Percentiles rank a stretch among this genome's conserved stretches.
phyloP scores from a whole-genome alignment of 2,888 invertebrate genomes.

The Tiliacea aurago region DNA sequence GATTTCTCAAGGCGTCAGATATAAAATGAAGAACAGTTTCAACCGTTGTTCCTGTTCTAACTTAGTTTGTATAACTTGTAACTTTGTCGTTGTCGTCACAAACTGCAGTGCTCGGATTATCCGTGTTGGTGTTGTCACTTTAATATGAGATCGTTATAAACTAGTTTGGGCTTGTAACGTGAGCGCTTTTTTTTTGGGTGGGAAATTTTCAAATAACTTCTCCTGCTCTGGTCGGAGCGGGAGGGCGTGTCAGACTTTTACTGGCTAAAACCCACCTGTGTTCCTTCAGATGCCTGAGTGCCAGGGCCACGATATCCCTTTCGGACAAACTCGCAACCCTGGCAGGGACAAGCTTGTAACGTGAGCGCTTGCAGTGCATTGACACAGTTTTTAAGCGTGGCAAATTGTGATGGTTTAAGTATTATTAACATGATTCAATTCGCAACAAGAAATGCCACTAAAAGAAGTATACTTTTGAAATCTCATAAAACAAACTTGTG shows the following conservation, averaged over 20 bases:
- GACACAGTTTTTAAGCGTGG: not conserved
- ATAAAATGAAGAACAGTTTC: conserved; percentile 40
- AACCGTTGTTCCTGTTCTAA: conserved; percentile 32
- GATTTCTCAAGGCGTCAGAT: conserved; percentile 19
- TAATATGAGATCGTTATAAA: conserved; percentile 18
- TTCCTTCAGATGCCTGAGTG: too few species aligned
- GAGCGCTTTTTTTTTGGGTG: too few species aligned
- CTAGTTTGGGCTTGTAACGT: not conserved
- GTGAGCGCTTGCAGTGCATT: too few species aligned
- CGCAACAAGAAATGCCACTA: not conserved
- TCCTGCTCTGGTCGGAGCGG: too few species aligned
- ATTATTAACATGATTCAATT: not conserved
- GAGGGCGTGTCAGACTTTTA: too few species aligned
- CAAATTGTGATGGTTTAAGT: not conserved
- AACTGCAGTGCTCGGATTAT: conserved; percentile 42
- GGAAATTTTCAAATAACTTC: too few species aligned
- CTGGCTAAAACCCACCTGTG: too few species aligned
- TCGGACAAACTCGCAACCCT: too few species aligned
- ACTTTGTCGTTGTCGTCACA: conserved; percentile 22
- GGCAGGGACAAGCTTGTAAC: too few species aligned
- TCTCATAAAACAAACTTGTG: not conserved
- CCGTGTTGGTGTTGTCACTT: conserved; percentile 28
- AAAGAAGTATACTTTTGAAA: not conserved
- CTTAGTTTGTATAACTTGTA: conserved; percentile 37
- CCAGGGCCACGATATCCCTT: too few species aligned